Conservation (phyloP, 1,140 invertebrate genomes). For the Nasonia longicornis region DNA sequence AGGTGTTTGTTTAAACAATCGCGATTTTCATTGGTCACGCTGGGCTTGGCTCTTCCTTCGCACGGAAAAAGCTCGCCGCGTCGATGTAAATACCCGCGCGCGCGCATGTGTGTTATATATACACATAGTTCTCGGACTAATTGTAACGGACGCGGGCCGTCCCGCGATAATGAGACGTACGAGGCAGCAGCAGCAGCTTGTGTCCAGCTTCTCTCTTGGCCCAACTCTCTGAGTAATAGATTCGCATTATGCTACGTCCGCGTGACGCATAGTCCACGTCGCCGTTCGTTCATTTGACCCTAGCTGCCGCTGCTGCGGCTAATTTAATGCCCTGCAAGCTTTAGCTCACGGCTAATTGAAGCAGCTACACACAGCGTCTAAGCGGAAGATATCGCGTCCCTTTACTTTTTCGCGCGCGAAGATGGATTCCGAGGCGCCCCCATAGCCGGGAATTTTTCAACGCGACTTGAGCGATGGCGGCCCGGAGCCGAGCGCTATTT, state of each 20-base stretch:
- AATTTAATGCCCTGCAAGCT: constrained; percentile 51
- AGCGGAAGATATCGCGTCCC: background rate
- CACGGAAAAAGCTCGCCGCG: background rate
- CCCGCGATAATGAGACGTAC: constrained; percentile 61
- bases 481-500: constrained; percentile 19
- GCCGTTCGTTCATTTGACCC: constrained; percentile 52
- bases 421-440: background rate
- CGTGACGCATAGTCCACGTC: constrained; percentile 59
- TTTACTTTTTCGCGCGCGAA: background rate
- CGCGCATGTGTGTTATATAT: background rate
- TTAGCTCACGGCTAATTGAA: background rate
- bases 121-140: background rate
- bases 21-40: background rate
- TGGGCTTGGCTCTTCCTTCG: too few species aligned
- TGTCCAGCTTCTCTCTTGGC: constrained; percentile 2
- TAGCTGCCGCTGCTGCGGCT: constrained; percentile 46
- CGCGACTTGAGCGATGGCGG: too few species aligned
- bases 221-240: constrained; percentile 62
- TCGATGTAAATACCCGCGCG: background rate
- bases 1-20: background rate
- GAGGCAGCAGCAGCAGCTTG: constrained; percentile 22
- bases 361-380: background rate
- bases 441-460: background rate
- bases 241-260: constrained; percentile 61
- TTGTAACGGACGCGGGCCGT: constrained; percentile 46